Evolutionary conservation across 2,888 invertebrate genomes (phyloP), one percentile per base, ranked within the genome.

Genomic region (Automeris io): DNA sequence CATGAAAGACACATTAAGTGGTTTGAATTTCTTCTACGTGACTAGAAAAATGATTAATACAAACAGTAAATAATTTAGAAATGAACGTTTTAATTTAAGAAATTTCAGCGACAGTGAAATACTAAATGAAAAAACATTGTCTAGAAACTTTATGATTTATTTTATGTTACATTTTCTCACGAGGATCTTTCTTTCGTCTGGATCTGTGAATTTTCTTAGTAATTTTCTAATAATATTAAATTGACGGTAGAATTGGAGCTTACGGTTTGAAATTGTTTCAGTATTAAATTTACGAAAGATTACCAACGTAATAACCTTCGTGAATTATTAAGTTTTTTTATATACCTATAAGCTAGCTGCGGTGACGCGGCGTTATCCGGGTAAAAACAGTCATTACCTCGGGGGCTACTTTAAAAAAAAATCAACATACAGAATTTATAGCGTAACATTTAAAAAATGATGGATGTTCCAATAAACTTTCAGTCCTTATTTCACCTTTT

Each of bases 1-100:
- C 23, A 78, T 87, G 24, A 88, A 87, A 23, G 81, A 90, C n/a
- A 90, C 90, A 5, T 61, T 91, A 40, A 90, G 89, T 23, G 91
- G 91, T 5, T 85, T 87, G 35, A 86, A 87, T 36, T 88, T 90
- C 51, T 91, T 89, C 51, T 73, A 83, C 39, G 75, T 91, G 1
- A 91, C 90, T 0, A 72, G 88, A 43, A 82, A 78, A 45, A 89
- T 88, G 67, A n/a, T n/a, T n/a, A n/a, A 74, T 90, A 33, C 71
- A 90, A 47, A 88, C 87, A 32, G 90, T 90, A 51, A 73, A 72
- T 61, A 43, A 18, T 34, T 12, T 5, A 33, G 3, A 12, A 3
- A 44, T 13, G 32, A 35, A 16, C 13, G 33, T 37, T 41, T 9
- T 39, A 18, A 42, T 33, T 23, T 32, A 40, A 19, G 18, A 35